These are phyloP conservation scores for Graphium colonna DNA, from an alignment of 2,888 invertebrate genomes.

Conservation along the genomic window DNA sequence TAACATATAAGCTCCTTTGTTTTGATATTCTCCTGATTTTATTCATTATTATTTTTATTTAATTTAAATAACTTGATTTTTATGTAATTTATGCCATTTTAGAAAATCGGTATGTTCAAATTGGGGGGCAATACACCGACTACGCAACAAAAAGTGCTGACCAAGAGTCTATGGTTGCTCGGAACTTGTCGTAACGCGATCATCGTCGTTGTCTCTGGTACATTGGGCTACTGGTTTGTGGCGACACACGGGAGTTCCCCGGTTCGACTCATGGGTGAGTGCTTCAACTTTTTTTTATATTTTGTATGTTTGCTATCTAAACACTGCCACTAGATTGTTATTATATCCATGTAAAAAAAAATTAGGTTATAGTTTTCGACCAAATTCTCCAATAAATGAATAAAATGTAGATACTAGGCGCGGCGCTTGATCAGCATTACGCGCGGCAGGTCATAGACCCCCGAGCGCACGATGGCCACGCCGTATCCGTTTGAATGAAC, in stretches of 20 bases:
- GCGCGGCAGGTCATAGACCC: too few relatives aligned
- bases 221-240: constrained; percentile 84
- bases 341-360: too few relatives aligned
- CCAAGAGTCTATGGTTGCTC: constrained; percentile 86
- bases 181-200: constrained; percentile 92
- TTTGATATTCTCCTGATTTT: not conserved
- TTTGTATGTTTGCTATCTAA: not conserved
- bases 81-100: constrained; percentile 25
- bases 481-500: too few relatives aligned
- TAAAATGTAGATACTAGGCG: too few relatives aligned
- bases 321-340: too few relatives aligned
- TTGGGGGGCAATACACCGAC: constrained; percentile 79
- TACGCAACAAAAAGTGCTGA: constrained; percentile 79
- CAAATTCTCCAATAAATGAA: too few relatives aligned
- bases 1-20: too few relatives aligned
- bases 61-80: too few relatives aligned
- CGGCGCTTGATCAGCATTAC: too few relatives aligned
- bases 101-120: constrained; percentile 83
- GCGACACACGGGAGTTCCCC: constrained; percentile 73
- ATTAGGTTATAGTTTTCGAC: too few relatives aligned
- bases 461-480: not conserved
- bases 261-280: constrained; percentile 84
- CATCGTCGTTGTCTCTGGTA: constrained; percentile 87
- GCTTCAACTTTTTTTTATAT: not conserved
- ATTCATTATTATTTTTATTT: constrained; percentile 1